Evolutionary conservation across 2,888 invertebrate genomes (phyloP).

Genomic region (Lasioglossum malachurum): DNA sequence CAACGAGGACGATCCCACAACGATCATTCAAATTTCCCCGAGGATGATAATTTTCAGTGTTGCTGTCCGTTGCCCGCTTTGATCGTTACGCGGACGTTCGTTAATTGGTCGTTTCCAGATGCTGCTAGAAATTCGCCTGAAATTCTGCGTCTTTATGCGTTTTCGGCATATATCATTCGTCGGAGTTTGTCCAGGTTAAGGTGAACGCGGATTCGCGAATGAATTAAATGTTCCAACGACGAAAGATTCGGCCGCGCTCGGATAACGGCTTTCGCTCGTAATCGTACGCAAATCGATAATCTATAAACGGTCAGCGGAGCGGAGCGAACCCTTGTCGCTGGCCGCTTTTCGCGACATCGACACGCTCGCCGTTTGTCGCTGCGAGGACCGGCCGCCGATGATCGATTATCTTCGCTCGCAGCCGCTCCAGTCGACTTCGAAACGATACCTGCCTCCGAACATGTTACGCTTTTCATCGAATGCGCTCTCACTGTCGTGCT

Average conservation of each 20-base stretch:
- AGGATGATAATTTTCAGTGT: not conserved
- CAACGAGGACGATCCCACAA: not conserved
- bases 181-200: not conserved
- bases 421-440: slow-evolving; percentile 30
- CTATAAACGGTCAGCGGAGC: slow-evolving; percentile 67
- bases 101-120: slow-evolving; percentile 34
- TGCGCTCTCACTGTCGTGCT: not conserved
- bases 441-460: slow-evolving; percentile 23
- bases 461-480: not conserved
- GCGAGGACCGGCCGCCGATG: slow-evolving; percentile 47
- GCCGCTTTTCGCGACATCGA: slow-evolving; percentile 57
- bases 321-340: slow-evolving; percentile 44
- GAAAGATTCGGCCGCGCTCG: slow-evolving; percentile 58
- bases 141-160: not conserved
- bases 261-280: slow-evolving; percentile 63
- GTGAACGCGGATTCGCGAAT: not conserved
- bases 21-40: not conserved
- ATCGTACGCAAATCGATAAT: slow-evolving; percentile 68
- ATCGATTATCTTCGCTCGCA: slow-evolving; percentile 62
- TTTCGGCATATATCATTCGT: not conserved
- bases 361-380: slow-evolving; percentile 44
- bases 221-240: slow-evolving; percentile 62
- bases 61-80: not conserved
- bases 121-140: not conserved
- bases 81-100: not conserved